A percentile compares a stretch with the other conserved stretches of the same genome.
phyloP scores from a whole-genome alignment of 2,113 vertebrate genomes.

The Mesembrinibis cayennensis region DNA sequence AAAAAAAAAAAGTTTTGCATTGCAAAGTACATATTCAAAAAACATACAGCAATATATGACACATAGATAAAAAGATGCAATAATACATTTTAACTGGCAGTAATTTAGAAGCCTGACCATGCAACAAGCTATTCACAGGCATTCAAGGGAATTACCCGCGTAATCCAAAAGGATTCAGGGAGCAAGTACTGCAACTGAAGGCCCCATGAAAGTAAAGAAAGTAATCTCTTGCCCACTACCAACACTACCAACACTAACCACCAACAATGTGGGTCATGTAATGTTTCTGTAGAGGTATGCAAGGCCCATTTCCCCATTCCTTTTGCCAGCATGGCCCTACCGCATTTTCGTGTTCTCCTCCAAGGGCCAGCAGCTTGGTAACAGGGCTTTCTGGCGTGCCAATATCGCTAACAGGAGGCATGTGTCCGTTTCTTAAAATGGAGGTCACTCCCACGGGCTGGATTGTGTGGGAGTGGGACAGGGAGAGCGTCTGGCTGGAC shows the following conservation, averaged over 20 bases:
- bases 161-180: neutral
- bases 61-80: neutral
- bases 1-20: neutral
- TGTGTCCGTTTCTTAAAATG: conserved; percentile 79
- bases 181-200: neutral
- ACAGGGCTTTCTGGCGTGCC: conserved; percentile 77
- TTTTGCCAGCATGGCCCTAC: conserved; percentile 58
- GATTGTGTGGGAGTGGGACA: conserved; percentile 73
- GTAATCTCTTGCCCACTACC: neutral
- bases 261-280: neutral
- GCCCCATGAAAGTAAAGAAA: neutral
- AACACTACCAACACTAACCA: too few species aligned
- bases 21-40: neutral
- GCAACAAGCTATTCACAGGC: neutral
- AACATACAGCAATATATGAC: neutral
- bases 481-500: conserved; percentile 72
- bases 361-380: conserved; percentile 80
- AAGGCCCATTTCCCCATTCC: neutral
- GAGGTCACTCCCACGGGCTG: conserved; percentile 73
- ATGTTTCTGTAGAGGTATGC: fast-evolving
- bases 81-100: neutral
- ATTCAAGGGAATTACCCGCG: neutral
- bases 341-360: conserved; percentile 78
- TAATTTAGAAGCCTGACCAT: neutral
- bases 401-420: conserved; percentile 69